A percentile compares a stretch with the other conserved stretches of the same genome.
Evolutionary conservation across 2,888 invertebrate genomes (phyloP).

Genomic region (Plagodis dolabraria): DNA sequence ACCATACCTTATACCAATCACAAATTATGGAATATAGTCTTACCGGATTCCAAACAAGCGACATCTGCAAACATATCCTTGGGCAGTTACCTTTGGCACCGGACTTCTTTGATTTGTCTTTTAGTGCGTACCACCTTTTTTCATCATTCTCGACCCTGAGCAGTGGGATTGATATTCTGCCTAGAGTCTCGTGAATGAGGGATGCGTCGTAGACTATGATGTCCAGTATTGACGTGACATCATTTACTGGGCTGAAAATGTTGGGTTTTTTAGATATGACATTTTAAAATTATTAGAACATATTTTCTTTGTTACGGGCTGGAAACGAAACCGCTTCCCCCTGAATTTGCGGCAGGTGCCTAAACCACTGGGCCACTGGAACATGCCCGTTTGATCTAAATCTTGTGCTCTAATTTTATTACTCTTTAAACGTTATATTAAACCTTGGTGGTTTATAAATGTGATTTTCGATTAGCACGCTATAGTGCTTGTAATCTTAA

Average conservation of each 20-base stretch:
- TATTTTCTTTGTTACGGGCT: too few species aligned
- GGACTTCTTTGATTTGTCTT: constrained; percentile 63
- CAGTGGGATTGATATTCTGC: constrained; percentile 71
- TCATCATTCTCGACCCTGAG: constrained; percentile 71
- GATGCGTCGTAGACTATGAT: constrained; percentile 73
- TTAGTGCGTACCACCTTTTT: constrained; percentile 74
- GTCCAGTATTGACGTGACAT: constrained; percentile 73
- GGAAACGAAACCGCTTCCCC: too few species aligned
- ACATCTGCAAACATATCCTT: constrained; percentile 73
- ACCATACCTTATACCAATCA: too few species aligned
- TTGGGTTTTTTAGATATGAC: not conserved
- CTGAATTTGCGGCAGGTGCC: too few species aligned
- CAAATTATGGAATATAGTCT: constrained; percentile 23
- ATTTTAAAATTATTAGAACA: too few species aligned
- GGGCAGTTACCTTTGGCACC: constrained; percentile 71
- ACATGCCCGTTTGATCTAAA: too few species aligned
- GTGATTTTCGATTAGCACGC: too few species aligned
- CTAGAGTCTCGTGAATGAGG: constrained; percentile 67
- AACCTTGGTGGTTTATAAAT: too few species aligned
- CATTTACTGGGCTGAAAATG: constrained; percentile 64
- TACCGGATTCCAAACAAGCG: constrained; percentile 77
- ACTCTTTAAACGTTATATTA: too few species aligned
- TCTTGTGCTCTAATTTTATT: too few species aligned
- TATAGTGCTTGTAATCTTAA: too few species aligned
- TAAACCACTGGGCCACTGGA: too few species aligned